A percentile compares a stretch with the other conserved stretches of the same genome.
phyloP scores from a whole-genome alignment of 2,888 invertebrate species.

The Electrophaes corylata region DNA sequence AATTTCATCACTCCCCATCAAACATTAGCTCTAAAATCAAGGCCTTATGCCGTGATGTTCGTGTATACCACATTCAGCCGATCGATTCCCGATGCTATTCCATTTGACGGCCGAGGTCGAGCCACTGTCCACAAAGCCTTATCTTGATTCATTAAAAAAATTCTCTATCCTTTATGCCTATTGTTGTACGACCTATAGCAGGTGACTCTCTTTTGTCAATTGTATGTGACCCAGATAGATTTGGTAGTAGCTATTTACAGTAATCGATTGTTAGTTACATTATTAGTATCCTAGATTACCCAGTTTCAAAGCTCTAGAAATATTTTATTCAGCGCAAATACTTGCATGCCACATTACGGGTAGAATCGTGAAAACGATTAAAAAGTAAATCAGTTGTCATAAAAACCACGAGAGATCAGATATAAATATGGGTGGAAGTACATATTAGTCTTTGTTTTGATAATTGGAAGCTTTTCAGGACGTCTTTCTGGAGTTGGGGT shows the following conservation, averaged over 20 bases:
- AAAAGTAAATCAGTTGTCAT: not conserved
- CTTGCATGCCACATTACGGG: too few relatives aligned
- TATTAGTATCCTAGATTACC: not conserved
- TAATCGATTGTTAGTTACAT: constrained; percentile 12
- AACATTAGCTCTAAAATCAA: constrained; percentile 28
- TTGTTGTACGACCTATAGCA: constrained; percentile 67
- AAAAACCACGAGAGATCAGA: constrained; percentile 6
- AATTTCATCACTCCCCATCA: constrained; percentile 4
- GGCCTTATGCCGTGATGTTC: constrained; percentile 44
- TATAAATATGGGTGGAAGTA: constrained; percentile 42
- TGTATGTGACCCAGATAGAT: constrained; percentile 74
- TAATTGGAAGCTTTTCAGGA: constrained; percentile 64
- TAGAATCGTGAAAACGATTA: not conserved
- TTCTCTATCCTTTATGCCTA: constrained; percentile 61
- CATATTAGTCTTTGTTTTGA: constrained; percentile 61
- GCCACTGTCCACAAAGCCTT: constrained; percentile 76
- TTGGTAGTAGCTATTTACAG: constrained; percentile 47
- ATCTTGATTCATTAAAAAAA: constrained; percentile 77
- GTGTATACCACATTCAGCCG: constrained; percentile 63
- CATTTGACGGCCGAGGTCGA: constrained; percentile 82
- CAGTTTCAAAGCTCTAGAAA: not conserved
- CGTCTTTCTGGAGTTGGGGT: constrained; percentile 67
- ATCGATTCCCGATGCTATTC: constrained; percentile 75
- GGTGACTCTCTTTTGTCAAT: constrained; percentile 65
- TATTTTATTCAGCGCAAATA: too few relatives aligned